Evolutionary conservation across 2,888 invertebrate genomes (phyloP).

Genomic region (Anagyrus pseudococci): DNA sequence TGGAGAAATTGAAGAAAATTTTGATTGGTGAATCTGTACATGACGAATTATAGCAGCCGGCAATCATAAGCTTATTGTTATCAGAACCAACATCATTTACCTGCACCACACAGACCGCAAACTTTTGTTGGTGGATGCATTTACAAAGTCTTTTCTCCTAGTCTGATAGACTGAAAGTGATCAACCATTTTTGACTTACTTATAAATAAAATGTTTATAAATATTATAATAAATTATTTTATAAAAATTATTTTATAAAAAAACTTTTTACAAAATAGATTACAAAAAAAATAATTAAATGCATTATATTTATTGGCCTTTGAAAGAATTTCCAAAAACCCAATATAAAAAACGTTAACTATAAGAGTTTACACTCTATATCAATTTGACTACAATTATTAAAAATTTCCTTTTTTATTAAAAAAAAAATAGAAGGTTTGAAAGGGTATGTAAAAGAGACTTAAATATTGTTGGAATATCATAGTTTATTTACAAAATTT

Average conservation of each 20-base stretch:
- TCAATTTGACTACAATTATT: slow-evolving; percentile 1
- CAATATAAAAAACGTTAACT: background rate
- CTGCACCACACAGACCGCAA: background rate
- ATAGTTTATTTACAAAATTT: slow-evolving; percentile 51
- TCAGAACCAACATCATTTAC: slow-evolving; percentile 8
- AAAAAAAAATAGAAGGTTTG: slow-evolving; percentile 5
- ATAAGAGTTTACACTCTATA: background rate
- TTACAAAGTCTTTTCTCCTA: no score
- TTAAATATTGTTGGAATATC: slow-evolving; percentile 14
- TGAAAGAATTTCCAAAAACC: slow-evolving; percentile 14
- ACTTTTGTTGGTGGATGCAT: no score
- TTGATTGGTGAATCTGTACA: slow-evolving; percentile 11
- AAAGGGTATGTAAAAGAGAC: slow-evolving; percentile 6
- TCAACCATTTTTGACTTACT: slow-evolving; percentile 9
- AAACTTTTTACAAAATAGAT: slow-evolving; percentile 1
- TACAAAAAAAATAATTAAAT: slow-evolving; percentile 1
- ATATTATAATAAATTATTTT: slow-evolving; percentile 35
- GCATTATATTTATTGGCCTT: background rate
- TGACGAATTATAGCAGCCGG: slow-evolving; percentile 33
- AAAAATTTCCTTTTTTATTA: background rate
- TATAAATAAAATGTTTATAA: slow-evolving; percentile 21
- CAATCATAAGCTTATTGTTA: background rate
- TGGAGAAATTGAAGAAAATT: slow-evolving; percentile 20
- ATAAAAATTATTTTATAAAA: slow-evolving; percentile 28
- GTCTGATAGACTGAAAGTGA: slow-evolving; percentile 28